Percentiles rank a stretch among this genome's conserved stretches.
Evolutionary conservation across 2,113 vertebrate species (phyloP).

Genomic region (Ptyas mucosa): DNA sequence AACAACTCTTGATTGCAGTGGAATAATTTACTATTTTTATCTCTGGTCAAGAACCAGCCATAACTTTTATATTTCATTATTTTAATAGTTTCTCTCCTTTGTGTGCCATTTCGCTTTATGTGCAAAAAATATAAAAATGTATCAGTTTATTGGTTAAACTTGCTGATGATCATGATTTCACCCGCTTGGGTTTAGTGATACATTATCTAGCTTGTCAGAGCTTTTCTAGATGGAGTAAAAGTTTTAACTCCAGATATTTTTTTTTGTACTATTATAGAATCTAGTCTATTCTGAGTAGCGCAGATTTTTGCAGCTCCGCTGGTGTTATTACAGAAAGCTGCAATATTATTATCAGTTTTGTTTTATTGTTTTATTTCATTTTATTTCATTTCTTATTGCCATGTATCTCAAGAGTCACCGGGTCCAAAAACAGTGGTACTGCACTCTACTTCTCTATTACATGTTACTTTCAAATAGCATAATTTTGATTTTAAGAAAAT

Average conservation of each 20-base stretch:
- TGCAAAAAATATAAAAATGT: neutral
- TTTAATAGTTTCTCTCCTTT: neutral
- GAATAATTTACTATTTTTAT: neutral
- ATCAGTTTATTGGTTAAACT: neutral
- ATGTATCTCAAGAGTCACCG: too few species aligned
- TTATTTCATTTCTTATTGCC: too few species aligned
- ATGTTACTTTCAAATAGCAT: neutral
- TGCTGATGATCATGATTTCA: neutral
- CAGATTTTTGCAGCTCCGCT: too few species aligned
- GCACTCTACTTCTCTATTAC: neutral
- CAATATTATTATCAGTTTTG: too few species aligned
- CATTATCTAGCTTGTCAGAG: neutral
- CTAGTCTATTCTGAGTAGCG: too few species aligned
- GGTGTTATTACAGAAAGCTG: too few species aligned
- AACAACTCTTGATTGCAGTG: neutral
- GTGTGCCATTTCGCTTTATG: neutral
- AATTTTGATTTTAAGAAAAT: neutral
- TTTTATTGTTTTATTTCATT: too few species aligned
- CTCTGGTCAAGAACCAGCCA: too few species aligned
- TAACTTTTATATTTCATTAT: neutral
- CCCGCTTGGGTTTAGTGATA: neutral
- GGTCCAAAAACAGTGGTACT: neutral
- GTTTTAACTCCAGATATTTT: neutral
- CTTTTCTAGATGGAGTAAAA: neutral
- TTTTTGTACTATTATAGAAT: neutral